These are phyloP conservation scores for Microcebus griseorufus DNA, from an alignment of 2,113 vertebrate genomes.

Conservation along the genomic window DNA sequence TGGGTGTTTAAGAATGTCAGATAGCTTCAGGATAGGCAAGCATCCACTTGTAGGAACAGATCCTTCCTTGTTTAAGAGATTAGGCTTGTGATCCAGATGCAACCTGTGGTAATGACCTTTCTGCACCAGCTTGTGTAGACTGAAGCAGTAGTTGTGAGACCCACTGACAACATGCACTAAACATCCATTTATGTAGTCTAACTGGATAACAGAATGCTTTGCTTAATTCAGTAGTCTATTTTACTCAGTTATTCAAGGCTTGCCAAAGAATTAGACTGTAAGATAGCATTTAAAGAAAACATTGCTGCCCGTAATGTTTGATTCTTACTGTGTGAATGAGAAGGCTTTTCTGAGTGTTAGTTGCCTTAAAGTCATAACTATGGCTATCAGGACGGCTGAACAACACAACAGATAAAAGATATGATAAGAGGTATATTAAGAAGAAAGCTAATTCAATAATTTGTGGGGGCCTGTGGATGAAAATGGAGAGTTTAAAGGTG, in stretches of 20 bases:
- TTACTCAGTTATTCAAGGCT: background rate
- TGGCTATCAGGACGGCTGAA: background rate
- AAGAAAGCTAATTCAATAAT: background rate
- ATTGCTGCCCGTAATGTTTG: background rate
- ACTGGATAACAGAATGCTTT: background rate
- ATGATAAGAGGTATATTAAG: background rate
- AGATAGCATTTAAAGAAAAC: background rate
- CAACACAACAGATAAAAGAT: background rate
- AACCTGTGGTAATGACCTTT: background rate
- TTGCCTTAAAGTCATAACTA: background rate
- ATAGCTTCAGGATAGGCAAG: background rate
- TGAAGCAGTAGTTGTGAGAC: background rate
- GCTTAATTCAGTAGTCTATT: background rate
- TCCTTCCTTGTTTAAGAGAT: background rate
- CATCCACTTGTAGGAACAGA: background rate
- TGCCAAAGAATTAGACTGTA: background rate
- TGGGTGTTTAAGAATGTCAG: constrained; percentile 24
- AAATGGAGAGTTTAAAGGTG: background rate
- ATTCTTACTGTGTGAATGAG: background rate
- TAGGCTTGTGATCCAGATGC: background rate
- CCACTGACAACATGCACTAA: background rate
- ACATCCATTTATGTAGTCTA: background rate
- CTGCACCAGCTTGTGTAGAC: background rate
- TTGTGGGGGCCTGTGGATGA: background rate
- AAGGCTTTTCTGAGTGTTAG: background rate